Conservation (phyloP, 2,113 vertebrate genomes). For the Tragelaphus scriptus region DNA sequence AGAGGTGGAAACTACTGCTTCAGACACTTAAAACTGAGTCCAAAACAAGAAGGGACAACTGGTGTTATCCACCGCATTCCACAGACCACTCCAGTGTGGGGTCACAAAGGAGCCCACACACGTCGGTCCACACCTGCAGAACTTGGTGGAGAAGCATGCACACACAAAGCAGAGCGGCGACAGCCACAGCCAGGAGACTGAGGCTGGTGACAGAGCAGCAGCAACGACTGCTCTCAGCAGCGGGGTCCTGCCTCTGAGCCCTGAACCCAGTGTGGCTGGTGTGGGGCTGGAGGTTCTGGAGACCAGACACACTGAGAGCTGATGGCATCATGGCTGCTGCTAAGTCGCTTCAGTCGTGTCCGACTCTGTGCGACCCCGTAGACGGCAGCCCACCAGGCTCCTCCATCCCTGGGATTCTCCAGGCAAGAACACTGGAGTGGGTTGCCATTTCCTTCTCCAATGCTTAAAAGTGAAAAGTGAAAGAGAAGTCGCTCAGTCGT, state of each 20-base stretch:
- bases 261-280: too few relatives aligned
- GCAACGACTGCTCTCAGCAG: rapidly evolving
- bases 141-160: not conserved
- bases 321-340: not conserved
- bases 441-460: too few relatives aligned
- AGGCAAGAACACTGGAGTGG: too few relatives aligned
- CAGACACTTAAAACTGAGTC: not conserved
- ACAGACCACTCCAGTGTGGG: not conserved
- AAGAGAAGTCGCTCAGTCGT: too few relatives aligned
- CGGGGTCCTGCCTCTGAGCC: not conserved
- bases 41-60: not conserved
- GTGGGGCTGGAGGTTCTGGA: not conserved
- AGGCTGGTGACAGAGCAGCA: rapidly evolving
- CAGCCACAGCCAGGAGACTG: not conserved
- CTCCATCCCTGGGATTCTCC: too few relatives aligned
- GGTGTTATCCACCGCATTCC: not conserved
- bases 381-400: too few relatives aligned
- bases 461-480: too few relatives aligned
- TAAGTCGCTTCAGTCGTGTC: too few relatives aligned
- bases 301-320: not conserved
- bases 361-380: too few relatives aligned
- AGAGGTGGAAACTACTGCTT: not conserved
- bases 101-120: rapidly evolving
- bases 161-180: rapidly evolving
- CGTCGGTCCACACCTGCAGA: not conserved